Conservation (phyloP, 30 jellyfish, hydroid and myxozoan genomes). For the Cassiopea xamachana region DNA sequence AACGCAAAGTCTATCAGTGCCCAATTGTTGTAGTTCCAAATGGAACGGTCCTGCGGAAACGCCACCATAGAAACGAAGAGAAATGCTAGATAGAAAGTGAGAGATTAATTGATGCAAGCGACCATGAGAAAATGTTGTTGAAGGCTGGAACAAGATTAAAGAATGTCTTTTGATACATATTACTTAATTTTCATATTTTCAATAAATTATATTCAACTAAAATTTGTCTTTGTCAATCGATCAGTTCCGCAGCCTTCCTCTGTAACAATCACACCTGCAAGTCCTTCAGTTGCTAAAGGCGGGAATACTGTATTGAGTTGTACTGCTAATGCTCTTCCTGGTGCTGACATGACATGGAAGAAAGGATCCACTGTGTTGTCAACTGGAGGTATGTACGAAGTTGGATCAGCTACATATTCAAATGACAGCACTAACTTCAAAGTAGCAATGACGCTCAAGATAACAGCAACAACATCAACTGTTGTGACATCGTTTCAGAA, state of each 20-base stretch:
- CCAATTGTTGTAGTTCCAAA: too few relatives aligned
- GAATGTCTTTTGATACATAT: too few relatives aligned
- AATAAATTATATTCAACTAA: too few relatives aligned
- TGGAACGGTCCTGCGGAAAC: too few relatives aligned
- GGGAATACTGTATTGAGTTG: conserved; percentile 40
- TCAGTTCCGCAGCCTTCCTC: conserved; percentile 17
- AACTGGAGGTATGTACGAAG: conserved; percentile 21
- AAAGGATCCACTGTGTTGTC: conserved; percentile 5
- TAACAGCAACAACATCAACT: conserved; percentile 36
- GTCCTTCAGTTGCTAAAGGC: conserved; percentile 21
- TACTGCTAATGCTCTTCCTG: conserved; percentile 49
- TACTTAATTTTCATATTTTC: too few relatives aligned
- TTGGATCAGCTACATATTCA: conserved; percentile 5
- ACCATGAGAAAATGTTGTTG: too few relatives aligned
- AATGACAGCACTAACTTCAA: conserved; percentile 9
- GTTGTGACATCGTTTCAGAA: conserved; percentile 5
- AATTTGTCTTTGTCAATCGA: neutral
- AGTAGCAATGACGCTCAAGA: conserved; percentile 17
- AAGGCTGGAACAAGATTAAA: too few relatives aligned
- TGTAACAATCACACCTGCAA: conserved; percentile 13
- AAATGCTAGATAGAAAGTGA: too few relatives aligned
- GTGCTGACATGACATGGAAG: conserved; percentile 30
- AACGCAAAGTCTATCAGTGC: too few relatives aligned
- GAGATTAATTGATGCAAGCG: too few relatives aligned
- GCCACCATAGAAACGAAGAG: too few relatives aligned